These are phyloP conservation scores for Chelonus formosanus DNA, from an alignment of 2,888 invertebrate genomes.

Conservation along the genomic window DNA sequence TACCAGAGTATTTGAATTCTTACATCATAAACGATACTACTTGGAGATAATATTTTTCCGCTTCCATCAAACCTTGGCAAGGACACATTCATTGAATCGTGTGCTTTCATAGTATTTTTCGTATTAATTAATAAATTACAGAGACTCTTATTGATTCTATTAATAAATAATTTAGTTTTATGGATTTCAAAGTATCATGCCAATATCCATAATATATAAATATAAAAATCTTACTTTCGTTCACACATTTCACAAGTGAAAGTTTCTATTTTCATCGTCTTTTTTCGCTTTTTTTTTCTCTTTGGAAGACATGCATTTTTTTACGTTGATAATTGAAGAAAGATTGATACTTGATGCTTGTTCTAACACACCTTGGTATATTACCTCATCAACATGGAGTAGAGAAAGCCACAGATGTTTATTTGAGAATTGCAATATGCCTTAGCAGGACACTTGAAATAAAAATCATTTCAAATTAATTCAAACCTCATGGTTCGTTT, in stretches of 20 bases:
- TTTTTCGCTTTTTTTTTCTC: slow-evolving; percentile 6
- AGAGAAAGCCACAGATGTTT: slow-evolving; percentile 18
- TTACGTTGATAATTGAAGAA: slow-evolving; percentile 15
- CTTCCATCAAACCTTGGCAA: too few species aligned
- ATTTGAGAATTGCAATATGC: slow-evolving; percentile 38
- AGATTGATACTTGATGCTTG: slow-evolving; percentile 16
- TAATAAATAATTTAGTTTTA: too few species aligned
- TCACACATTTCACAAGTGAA: slow-evolving; percentile 7
- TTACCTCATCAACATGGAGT: slow-evolving; percentile 16
- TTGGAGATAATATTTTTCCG: not conserved
- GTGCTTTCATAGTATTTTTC: too few species aligned
- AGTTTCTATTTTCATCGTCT: slow-evolving; percentile 5
- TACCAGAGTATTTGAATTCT: slow-evolving; percentile 16
- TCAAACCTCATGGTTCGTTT: too few species aligned
- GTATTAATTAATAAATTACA: too few species aligned
- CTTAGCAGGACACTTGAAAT: slow-evolving; percentile 15
- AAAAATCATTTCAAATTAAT: not conserved
- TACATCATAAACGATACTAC: not conserved
- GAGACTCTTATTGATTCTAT: too few species aligned
- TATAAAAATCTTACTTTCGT: not conserved
- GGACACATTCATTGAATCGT: too few species aligned
- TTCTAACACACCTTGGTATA: slow-evolving; percentile 15
- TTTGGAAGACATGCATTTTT: not conserved
- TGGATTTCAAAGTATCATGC: too few species aligned
- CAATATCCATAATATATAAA: too few species aligned